Percentiles rank a stretch among this genome's conserved stretches.
These are phyloP conservation scores for Lepidotrigona ventralis DNA, from an alignment of 1,140 invertebrate species.

Conservation along the genomic window DNA sequence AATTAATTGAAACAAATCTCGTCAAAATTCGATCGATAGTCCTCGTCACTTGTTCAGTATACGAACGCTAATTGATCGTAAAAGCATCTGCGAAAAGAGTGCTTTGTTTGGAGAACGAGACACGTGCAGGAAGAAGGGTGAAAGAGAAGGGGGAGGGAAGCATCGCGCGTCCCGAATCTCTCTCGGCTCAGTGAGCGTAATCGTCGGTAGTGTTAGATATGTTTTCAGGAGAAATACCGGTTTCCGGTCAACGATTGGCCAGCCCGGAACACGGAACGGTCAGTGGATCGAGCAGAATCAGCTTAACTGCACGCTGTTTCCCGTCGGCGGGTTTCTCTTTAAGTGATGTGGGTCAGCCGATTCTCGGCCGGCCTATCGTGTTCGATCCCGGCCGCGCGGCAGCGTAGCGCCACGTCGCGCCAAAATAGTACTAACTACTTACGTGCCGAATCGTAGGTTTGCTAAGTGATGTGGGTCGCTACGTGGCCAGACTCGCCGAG, in stretches of 20 bases:
- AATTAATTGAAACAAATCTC: too few species aligned
- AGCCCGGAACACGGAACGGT: conserved; percentile 19
- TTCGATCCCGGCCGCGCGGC: not conserved
- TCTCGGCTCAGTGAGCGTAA: conserved; percentile 28
- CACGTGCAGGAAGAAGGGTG: not conserved
- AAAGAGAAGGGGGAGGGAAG: not conserved
- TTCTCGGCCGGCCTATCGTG: conserved; percentile 24
- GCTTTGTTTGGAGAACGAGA: not conserved
- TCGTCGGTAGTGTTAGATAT: conserved; percentile 40
- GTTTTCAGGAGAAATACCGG: conserved; percentile 41
- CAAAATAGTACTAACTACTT: conserved; percentile 52
- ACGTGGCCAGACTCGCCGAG: conserved; percentile 44
- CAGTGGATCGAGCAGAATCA: conserved; percentile 44
- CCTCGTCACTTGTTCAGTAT: not conserved
- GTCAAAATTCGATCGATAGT: not conserved
- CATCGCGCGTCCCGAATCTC: conserved; percentile 5
- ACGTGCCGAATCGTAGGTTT: conserved; percentile 53
- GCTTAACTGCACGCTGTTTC: conserved; percentile 42
- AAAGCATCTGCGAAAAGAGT: not conserved
- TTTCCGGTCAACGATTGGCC: conserved; percentile 44
- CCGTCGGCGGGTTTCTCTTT: conserved; percentile 26
- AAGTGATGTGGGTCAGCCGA: conserved; percentile 46
- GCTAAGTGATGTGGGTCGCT: conserved; percentile 52
- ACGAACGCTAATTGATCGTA: conserved; percentile 9
- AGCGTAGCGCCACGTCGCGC: not conserved